Base-by-base conservation (phyloP, 2,888 invertebrate genomes). In the Synergus gifuensis region DNA sequence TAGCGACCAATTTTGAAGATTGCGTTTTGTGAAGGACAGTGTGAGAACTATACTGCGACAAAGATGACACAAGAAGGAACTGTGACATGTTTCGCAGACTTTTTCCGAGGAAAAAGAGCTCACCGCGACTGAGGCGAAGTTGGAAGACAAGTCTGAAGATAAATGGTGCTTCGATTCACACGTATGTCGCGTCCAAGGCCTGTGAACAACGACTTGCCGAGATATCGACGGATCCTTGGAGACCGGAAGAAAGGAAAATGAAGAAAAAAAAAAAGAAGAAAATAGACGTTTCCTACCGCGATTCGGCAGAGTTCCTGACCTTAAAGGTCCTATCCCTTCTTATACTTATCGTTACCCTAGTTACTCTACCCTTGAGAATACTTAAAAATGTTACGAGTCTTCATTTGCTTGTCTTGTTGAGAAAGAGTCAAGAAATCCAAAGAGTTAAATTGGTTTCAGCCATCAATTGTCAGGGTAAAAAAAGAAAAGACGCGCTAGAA, bases 1-100 rank as follows among this genome's bases (percentile, higher is more conserved):
- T 64, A 36, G 46, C 44, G 49, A 64, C 86, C 87, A 89, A 89
- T 89, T 88, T 86, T 85, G 80, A 86, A 88, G 87, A 89, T 88
- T 87, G 86, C 87, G 73, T 81, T 81, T 62, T 44, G 49, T 64
- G 16, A 77, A 62, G 69, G 63, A 76, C 77, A 66, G 82, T 60
- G 76, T 2, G 81, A 76, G 76, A 78, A 76, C 49, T 28, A 67
- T 28, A 67, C 76, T 69, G 40, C 66, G 49, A 18, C 46, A 76
- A 64, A 77, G 64, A 79, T 77, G 73, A 78, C 62, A 79, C 76
- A 73, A 78, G 46, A 42, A 18, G 22, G 14, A 49, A 46, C 28
- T 18, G 62, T 49, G 58, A 67, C 60, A 78, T n/a, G 44, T 66
- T 69, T 76, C 60, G 22, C 8, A 40, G 67, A 42, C 16, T 78